Percentiles rank a stretch among this genome's conserved stretches.
Evolutionary conservation across 2,888 invertebrate genomes (phyloP).

Genomic region (Penaeus monodon): DNA sequence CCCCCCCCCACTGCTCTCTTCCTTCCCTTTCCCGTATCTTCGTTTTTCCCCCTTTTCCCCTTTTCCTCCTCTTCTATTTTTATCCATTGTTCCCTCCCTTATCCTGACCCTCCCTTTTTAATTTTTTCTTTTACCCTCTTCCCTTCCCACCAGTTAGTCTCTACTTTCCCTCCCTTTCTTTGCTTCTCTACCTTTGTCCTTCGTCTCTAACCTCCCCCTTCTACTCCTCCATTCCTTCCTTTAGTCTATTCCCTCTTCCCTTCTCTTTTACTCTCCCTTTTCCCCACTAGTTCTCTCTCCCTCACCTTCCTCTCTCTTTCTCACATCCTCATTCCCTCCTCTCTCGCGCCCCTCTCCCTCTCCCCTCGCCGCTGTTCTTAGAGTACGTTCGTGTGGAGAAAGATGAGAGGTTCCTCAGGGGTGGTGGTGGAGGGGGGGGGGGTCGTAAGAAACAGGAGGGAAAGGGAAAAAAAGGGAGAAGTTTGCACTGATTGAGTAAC

Average conservation of each 20-base stretch:
- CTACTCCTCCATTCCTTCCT: neutral
- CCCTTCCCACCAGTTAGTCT: neutral
- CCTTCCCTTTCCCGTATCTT: neutral
- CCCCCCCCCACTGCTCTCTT: neutral
- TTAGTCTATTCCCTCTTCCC: neutral
- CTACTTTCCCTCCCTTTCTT: neutral
- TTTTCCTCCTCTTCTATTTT: neutral
- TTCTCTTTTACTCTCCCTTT: neutral
- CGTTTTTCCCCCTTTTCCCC: neutral
- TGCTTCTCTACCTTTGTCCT: neutral
- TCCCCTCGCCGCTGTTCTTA: too few relatives aligned
- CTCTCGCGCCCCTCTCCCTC: too few relatives aligned
- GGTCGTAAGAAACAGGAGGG: too few relatives aligned
- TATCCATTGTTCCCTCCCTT: neutral
- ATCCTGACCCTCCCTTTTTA: neutral
- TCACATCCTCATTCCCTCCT: too few relatives aligned
- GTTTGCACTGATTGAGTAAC: too few relatives aligned
- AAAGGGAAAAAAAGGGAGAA: too few relatives aligned
- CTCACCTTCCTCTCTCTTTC: too few relatives aligned
- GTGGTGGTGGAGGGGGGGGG: too few relatives aligned
- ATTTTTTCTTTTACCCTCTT: too few relatives aligned
- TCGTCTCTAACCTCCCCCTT: neutral
- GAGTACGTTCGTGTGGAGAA: too few relatives aligned
- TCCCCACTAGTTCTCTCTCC: neutral
- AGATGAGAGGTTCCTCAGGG: too few relatives aligned